Evolutionary conservation across 2,888 invertebrate genomes (phyloP), one percentile per base, ranked within the genome.

Genomic region (Cerastis rubricosa): DNA sequence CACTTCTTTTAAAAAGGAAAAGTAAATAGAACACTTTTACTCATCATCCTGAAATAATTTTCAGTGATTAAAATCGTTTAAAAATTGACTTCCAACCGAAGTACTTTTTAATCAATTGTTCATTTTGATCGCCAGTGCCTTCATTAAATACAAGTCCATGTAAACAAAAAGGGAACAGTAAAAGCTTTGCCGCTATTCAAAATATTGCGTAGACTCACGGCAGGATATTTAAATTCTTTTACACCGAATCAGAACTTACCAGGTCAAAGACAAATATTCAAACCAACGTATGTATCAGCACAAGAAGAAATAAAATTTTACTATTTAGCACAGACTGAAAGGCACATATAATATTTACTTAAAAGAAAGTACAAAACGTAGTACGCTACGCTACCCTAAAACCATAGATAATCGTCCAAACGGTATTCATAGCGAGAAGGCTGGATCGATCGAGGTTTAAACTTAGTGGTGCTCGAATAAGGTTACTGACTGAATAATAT

Each of bases 401-500:
- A 35, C 49, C 29, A 29, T 45, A 73, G 63, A 78, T 76, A 63
- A 82, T 78, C 71, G 65, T 68, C 61, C 49, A 59, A 80, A 69
- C 67, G 22, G 51, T 86, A 87, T 86, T 87, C 83, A 81, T 81
- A 81, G 77, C 77, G 57, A 47, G 65, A 81, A 83, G 74, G 80
- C 72, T 83, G 85, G 70, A 95, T 95, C 95, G 95, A 95, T 94
- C 92, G 89, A 75, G 91, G 92, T 92, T 94, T 93, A 93, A 94
- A 95, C 89, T 94, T 92, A 93, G 94, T 91, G 89, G 89, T 85
- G 89, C 91, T 89, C 88, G 91, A 91, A 93, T 92, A 94, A 93
- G 91, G 93, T 92, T 89, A 83, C 88, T 87, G 81, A 84, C 84
- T 95, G 95, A 95, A 96, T 96, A 93, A 95, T 94, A 94, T 92